Conservation (phyloP, 2,797 vertebrate species). For the Cynodonichthys magdalenae region DNA sequence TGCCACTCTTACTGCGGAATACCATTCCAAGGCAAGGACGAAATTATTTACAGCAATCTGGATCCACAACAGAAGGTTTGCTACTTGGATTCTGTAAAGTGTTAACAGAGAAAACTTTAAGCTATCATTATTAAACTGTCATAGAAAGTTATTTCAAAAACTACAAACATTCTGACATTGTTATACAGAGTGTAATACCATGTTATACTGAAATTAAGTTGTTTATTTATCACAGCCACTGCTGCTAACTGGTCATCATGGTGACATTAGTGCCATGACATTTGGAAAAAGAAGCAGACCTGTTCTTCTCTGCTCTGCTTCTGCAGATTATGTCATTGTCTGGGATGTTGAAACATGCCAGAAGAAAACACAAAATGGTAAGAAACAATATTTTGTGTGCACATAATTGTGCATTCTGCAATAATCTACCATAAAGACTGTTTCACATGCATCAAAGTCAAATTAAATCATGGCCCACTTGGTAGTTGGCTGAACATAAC, state of each 20-base stretch:
- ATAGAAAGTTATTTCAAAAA: background rate
- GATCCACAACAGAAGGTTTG: conserved; percentile 61
- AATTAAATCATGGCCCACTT: no score
- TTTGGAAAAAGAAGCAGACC: conserved; percentile 69
- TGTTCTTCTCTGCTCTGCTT: conserved; percentile 78
- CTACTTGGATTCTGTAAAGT: background rate
- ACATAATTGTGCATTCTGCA: background rate
- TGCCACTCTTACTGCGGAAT: conserved; percentile 61
- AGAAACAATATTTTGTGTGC: conserved; percentile 10
- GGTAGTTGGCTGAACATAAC: background rate
- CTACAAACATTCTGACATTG: background rate
- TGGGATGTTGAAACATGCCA: conserved; percentile 78
- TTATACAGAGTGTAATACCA: background rate
- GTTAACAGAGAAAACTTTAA: no score
- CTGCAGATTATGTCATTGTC: conserved; percentile 79
- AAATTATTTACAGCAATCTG: conserved; percentile 61
- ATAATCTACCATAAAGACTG: no score
- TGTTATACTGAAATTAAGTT: background rate
- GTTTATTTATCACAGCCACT: conserved; percentile 61
- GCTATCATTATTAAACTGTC: no score
- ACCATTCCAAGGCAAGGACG: conserved; percentile 61
- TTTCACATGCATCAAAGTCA: background rate
- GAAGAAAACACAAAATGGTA: conserved; percentile 69
- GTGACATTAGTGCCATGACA: conserved; percentile 70
- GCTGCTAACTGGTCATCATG: conserved; percentile 77